A percentile compares a stretch with the other conserved stretches of the same genome.
Evolutionary conservation across 2,888 invertebrate genomes (phyloP).

Genomic region (Tetranychus piercei): DNA sequence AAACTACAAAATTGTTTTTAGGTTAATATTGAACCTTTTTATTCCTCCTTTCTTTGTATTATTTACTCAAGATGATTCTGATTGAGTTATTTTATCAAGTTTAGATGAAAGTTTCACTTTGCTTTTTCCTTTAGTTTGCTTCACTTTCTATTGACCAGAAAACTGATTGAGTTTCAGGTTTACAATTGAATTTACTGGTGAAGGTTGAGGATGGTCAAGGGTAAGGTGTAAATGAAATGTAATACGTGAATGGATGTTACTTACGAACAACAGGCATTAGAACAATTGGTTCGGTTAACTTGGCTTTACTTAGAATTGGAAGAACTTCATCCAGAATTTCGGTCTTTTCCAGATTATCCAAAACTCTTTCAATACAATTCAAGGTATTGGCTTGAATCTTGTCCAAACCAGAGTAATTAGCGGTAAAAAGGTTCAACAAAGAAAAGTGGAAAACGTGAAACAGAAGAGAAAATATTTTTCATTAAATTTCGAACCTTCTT

Average conservation of each 20-base stretch:
- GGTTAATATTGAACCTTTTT: too few species aligned
- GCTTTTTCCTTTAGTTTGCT: too few species aligned
- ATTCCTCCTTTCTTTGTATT: too few species aligned
- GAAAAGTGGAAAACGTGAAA: background rate
- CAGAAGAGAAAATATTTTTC: background rate
- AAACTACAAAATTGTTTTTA: too few species aligned
- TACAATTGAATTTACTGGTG: too few species aligned
- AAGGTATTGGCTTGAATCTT: constrained; percentile 10
- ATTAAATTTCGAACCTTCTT: background rate
- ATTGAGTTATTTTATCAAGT: too few species aligned
- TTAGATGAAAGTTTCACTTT: too few species aligned
- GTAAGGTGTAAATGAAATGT: background rate
- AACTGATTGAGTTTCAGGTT: too few species aligned
- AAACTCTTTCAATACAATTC: constrained; percentile 13
- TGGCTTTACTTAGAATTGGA: constrained; percentile 15
- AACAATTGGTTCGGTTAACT: constrained; percentile 16
- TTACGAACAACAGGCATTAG: constrained; percentile 14
- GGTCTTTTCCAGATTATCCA: constrained; percentile 12
- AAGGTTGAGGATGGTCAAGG: background rate
- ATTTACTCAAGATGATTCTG: too few species aligned
- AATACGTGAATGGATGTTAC: constrained; percentile 22
- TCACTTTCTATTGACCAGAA: too few species aligned
- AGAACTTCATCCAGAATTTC: constrained; percentile 16
- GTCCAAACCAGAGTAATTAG: background rate
- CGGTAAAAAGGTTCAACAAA: background rate